A percentile compares a stretch with the other conserved stretches of the same genome.
phyloP scores from a whole-genome alignment of 2,888 invertebrate species.

The Thera obeliscata region DNA sequence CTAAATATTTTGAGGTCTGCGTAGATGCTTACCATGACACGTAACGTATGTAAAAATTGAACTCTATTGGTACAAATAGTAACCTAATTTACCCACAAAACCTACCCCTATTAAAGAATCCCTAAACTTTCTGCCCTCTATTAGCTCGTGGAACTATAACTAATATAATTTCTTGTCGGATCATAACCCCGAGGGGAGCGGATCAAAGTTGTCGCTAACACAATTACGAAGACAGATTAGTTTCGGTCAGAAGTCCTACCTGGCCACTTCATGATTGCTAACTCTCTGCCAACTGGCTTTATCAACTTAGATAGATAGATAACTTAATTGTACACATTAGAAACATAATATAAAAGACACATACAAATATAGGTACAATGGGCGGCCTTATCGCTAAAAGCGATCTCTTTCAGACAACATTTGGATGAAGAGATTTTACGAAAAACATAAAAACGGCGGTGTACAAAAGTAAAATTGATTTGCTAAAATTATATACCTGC shows the following conservation, averaged over 20 bases:
- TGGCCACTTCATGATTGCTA: slow-evolving; percentile 69
- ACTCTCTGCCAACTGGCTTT: slow-evolving; percentile 54
- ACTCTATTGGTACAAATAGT: neutral
- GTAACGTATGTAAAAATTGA: too few relatives aligned
- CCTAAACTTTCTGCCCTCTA: slow-evolving; percentile 63
- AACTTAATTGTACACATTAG: too few relatives aligned
- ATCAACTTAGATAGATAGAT: slow-evolving; percentile 25
- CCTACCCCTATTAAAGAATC: slow-evolving; percentile 24
- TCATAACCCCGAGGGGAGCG: slow-evolving; percentile 75
- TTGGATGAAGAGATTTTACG: too few relatives aligned
- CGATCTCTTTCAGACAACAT: too few relatives aligned
- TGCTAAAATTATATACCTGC: too few relatives aligned
- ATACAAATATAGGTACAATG: too few relatives aligned
- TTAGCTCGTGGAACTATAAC: slow-evolving; percentile 75
- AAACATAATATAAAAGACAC: too few relatives aligned
- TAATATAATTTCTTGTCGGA: slow-evolving; percentile 78
- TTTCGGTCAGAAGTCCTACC: slow-evolving; percentile 75
- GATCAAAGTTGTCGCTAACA: slow-evolving; percentile 83
- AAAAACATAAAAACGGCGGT: too few relatives aligned
- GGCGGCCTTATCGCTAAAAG: too few relatives aligned
- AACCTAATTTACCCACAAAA: slow-evolving; percentile 18
- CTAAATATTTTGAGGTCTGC: too few relatives aligned
- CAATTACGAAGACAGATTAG: slow-evolving; percentile 81
- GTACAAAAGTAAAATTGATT: too few relatives aligned
- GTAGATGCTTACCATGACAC: too few relatives aligned